A percentile compares a stretch with the other conserved stretches of the same genome.
Conservation (phyloP, 2,113 vertebrate genomes). For the Raphicerus campestris region DNA sequence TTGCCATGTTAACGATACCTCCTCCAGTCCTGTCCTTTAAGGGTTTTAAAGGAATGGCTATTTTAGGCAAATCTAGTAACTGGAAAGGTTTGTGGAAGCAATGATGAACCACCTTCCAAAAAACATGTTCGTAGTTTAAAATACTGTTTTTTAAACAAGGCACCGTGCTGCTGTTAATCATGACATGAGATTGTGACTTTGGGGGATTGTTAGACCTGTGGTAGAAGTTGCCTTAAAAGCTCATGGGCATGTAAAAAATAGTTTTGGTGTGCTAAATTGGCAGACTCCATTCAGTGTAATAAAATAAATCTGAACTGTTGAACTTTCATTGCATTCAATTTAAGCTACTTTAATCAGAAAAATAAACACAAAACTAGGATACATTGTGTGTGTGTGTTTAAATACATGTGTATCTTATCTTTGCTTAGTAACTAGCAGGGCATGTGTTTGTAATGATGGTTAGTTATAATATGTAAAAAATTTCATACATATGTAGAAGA, state of each 20-base stretch:
- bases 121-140: neutral
- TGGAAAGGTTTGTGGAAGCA: slow-evolving; percentile 11
- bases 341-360: slow-evolving; percentile 23
- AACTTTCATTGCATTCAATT: neutral
- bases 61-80: neutral
- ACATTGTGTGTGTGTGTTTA: slow-evolving; percentile 38
- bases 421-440: neutral
- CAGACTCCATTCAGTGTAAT: neutral
- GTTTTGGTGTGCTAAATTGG: slow-evolving; percentile 16
- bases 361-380: slow-evolving; percentile 30
- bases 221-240: slow-evolving; percentile 37
- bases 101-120: neutral
- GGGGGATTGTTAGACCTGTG: neutral
- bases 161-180: neutral
- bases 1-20: slow-evolving; percentile 60
- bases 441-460: slow-evolving; percentile 12
- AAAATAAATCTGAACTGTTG: neutral
- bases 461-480: neutral
- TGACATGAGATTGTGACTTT: neutral
- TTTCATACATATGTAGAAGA: neutral
- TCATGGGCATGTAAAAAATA: neutral
- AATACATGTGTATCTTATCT: slow-evolving; percentile 29
- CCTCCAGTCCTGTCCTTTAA: slow-evolving; percentile 33
- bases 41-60: neutral
- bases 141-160: slow-evolving; percentile 2